Evolutionary conservation across 2,797 vertebrate species (phyloP).

Genomic region (Fringilla coelebs): DNA sequence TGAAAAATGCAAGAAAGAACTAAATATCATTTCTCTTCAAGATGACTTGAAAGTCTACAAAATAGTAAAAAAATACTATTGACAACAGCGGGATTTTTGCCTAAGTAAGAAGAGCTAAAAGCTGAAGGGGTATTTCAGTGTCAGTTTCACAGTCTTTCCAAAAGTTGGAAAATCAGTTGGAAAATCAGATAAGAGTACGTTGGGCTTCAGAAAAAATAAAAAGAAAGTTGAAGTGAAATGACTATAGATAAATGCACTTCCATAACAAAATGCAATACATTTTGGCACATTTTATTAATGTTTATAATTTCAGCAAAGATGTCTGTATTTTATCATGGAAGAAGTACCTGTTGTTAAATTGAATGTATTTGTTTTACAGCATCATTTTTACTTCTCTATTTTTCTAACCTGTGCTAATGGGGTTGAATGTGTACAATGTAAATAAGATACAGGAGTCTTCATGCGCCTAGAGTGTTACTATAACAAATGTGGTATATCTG

Average conservation of each 20-base stretch:
- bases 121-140: neutral
- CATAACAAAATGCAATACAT: conserved; percentile 47
- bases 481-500: conserved; percentile 65
- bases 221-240: conserved; percentile 34
- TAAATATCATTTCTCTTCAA: conserved; percentile 35
- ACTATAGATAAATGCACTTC: conserved; percentile 40
- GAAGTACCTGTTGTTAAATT: conserved; percentile 64
- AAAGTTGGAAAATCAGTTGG: neutral
- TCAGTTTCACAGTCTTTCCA: neutral
- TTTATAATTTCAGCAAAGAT: conserved; percentile 52
- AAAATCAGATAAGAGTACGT: neutral
- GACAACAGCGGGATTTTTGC: neutral
- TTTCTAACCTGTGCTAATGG: conserved; percentile 75
- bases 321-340: conserved; percentile 49
- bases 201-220: neutral
- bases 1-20: conserved; percentile 22
- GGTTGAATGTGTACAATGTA: conserved; percentile 71
- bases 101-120: neutral
- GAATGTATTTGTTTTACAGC: conserved; percentile 76
- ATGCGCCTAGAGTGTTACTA: conserved; percentile 66
- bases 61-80: neutral
- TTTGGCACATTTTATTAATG: conserved; percentile 67
- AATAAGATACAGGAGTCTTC: conserved; percentile 55
- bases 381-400: conserved; percentile 52
- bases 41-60: neutral